Base-by-base conservation (phyloP, 2,113 vertebrate genomes). In the Formicarius rufipectus region DNA sequence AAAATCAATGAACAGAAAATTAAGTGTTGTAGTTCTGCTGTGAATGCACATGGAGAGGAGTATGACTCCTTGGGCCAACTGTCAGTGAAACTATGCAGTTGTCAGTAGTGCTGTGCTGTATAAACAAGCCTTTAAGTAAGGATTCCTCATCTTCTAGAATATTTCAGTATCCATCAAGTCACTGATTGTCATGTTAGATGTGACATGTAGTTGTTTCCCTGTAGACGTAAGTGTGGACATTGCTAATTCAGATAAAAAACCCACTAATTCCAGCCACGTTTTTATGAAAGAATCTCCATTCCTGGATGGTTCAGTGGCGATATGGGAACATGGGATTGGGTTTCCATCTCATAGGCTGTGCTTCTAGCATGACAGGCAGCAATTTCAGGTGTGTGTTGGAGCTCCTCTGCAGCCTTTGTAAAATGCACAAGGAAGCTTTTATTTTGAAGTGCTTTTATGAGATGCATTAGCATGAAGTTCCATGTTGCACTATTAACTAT, bases 371-470 rank as follows among this genome's bases (percentile, higher is more conserved):
- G 50, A 60, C 39, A 67, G 45, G 45, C 52, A 78, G 45, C 2
- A 4, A 30, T 77, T 86, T 84, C 76, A 87, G 79, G 62, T 60
- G n/a, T 30, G 50, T 56, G 75, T 82, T 83, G 37, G 42, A 82
- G 55, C 19, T 87, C n/a, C 28, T 31, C 20, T 5, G 4, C 25
- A 93, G n/a, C 35, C 74, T 89, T 66, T 88, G 64, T 81, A 49
- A 85, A 87, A 76, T 4, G 1, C 28, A n/a, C 0, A 0, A 33
- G 33, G 39, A 82, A 88, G 49, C 64, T 96, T 96, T 92, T 75
- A 91, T 91, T 80, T 75, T 83, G 30, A 79, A 81, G 50, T 63
- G 71, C 56, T 93, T 95, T 91, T 53, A 71, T 67, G 60, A 92
- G 62, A 39, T 53, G 6, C 35, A 71, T 94, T 94, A 90, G 56